A percentile compares a stretch with the other conserved stretches of the same genome.
phyloP scores from a whole-genome alignment of 2,888 invertebrate species.

The Hyposoter didymator region DNA sequence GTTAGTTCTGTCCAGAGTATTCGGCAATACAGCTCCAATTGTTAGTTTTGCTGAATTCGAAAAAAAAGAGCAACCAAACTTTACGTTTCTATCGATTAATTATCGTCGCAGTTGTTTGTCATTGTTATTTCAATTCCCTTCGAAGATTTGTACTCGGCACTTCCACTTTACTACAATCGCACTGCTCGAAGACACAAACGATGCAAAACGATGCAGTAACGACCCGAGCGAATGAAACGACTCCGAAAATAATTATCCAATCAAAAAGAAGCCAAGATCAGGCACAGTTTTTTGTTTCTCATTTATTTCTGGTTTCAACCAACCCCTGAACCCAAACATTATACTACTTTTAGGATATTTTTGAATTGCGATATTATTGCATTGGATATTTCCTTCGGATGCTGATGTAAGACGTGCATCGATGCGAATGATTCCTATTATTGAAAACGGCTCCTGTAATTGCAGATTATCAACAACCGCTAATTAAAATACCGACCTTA shows the following conservation, averaged over 20 bases:
- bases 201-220: too few relatives aligned
- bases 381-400: not conserved
- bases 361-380: not conserved
- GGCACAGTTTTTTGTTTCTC: too few relatives aligned
- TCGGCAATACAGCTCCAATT: not conserved
- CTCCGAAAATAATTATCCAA: not conserved
- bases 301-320: too few relatives aligned
- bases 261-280: not conserved
- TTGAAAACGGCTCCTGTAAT: not conserved
- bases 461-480: not conserved
- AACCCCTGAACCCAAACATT: not conserved
- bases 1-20: not conserved
- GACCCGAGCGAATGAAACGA: too few relatives aligned
- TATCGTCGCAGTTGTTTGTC: not conserved
- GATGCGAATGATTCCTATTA: not conserved
- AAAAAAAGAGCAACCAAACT: not conserved
- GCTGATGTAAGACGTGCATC: not conserved
- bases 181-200: conserved; percentile 23
- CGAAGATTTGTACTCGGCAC: not conserved
- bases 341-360: not conserved
- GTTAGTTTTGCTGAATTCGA: not conserved
- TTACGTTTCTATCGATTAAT: not conserved
- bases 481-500: conserved; percentile 17
- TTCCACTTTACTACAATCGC: not conserved
- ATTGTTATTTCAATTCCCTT: not conserved